Evolutionary conservation across 2,797 vertebrate genomes (phyloP).

Genomic region (Alca torda): DNA sequence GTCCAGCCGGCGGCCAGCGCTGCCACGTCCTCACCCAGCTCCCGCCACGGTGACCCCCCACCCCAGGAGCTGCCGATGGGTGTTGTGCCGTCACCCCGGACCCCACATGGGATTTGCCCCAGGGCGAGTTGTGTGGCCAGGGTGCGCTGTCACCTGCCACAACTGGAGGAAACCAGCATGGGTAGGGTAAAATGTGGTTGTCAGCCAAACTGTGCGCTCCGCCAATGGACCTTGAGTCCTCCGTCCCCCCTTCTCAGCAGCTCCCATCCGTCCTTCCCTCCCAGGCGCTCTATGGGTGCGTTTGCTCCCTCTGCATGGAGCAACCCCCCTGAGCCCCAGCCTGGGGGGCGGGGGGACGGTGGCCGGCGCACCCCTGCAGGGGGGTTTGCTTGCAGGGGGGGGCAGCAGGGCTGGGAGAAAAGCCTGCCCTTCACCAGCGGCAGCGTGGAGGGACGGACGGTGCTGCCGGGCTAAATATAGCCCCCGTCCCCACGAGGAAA

Average conservation of each 20-base stretch:
- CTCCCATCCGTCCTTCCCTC: not conserved
- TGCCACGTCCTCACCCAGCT: not conserved
- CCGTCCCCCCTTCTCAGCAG: not conserved
- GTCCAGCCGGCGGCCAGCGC: accelerated
- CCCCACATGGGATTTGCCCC: not conserved
- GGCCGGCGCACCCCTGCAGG: accelerated
- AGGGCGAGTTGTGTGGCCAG: not conserved
- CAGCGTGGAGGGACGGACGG: not conserved
- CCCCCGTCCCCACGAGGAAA: not conserved
- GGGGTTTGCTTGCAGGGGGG: accelerated
- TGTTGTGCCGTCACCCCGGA: accelerated
- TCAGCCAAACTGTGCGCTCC: not conserved
- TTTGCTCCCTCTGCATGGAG: not conserved
- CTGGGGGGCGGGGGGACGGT: accelerated
- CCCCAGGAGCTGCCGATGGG: not conserved
- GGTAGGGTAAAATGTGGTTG: not conserved
- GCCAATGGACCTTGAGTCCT: not conserved
- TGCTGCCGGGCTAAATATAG: conserved; percentile 17
- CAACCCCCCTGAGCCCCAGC: not conserved
- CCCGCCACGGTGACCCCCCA: not conserved
- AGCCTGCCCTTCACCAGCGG: not conserved
- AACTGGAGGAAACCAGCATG: not conserved
- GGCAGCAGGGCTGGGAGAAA: not conserved
- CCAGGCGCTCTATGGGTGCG: accelerated
- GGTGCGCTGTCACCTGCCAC: not conserved